These are phyloP conservation scores for Pseudomyrmex sp. DNA, from an alignment of 1,140 invertebrate species.

Conservation along the genomic window DNA sequence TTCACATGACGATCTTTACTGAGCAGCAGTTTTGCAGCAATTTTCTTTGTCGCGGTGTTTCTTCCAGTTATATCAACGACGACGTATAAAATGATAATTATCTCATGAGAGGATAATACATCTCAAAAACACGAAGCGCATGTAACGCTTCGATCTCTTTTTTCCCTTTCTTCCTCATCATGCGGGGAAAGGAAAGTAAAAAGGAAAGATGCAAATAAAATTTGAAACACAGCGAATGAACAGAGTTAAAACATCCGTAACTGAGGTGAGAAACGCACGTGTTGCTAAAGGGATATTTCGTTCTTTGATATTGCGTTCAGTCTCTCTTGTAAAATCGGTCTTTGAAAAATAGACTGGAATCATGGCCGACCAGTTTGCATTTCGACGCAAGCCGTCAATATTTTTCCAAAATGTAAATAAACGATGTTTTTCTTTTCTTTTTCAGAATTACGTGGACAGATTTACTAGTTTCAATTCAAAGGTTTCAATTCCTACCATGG, in stretches of 20 bases:
- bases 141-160: background rate
- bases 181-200: no score
- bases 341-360: no score
- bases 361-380: no score
- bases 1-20: conserved; percentile 8
- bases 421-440: no score
- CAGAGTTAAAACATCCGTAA: conserved; percentile 59
- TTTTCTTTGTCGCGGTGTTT: conserved; percentile 25
- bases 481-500: no score
- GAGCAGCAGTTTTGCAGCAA: background rate
- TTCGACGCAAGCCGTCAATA: no score
- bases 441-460: no score
- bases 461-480: no score
- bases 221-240: conserved; percentile 56
- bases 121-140: background rate
- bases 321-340: no score
- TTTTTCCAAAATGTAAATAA: no score
- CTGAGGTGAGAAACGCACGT: conserved; percentile 59
- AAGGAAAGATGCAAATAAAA: conserved; percentile 60
- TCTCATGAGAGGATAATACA: conserved; percentile 2
- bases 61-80: background rate
- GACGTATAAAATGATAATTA: conserved; percentile 1
- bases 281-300: background rate
- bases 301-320: no score
- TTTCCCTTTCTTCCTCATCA: no score